These are phyloP conservation scores for Passer montanus DNA, from an alignment of 2,113 vertebrate species.

Conservation along the genomic window DNA sequence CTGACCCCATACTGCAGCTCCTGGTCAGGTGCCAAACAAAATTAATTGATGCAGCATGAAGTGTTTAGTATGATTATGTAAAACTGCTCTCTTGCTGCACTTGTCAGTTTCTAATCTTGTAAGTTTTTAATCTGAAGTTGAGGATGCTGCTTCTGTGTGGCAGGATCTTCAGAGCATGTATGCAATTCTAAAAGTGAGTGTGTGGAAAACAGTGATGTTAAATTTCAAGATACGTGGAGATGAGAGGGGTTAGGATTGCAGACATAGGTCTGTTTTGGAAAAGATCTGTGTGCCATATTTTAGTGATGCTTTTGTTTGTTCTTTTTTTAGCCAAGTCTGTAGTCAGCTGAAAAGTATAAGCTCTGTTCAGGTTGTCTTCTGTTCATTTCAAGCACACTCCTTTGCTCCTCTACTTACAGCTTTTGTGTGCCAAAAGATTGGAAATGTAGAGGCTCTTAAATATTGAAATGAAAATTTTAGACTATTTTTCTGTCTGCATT, in stretches of 20 bases:
- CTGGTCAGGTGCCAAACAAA: background rate
- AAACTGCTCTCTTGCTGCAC: background rate
- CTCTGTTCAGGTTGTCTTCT: background rate
- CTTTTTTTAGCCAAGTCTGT: background rate
- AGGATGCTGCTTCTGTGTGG: background rate
- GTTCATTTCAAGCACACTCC: background rate
- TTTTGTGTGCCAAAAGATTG: background rate
- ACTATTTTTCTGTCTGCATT: background rate
- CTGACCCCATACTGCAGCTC: background rate
- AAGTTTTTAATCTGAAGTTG: background rate
- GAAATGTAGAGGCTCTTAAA: background rate
- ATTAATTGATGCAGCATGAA: background rate
- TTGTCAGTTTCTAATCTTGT: background rate
- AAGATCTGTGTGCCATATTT: background rate
- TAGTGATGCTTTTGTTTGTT: background rate
- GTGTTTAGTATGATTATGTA: background rate
- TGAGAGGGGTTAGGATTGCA: background rate
- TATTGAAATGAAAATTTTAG: background rate
- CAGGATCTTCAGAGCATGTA: accelerated
- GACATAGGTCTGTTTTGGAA: background rate
- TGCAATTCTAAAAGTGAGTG: background rate
- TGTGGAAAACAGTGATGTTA: background rate
- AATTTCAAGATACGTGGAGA: background rate
- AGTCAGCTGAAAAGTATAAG: background rate
- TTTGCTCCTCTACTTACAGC: background rate